Evolutionary conservation across 2,888 invertebrate species (phyloP).

Genomic region (Chrysodeixis includens): DNA sequence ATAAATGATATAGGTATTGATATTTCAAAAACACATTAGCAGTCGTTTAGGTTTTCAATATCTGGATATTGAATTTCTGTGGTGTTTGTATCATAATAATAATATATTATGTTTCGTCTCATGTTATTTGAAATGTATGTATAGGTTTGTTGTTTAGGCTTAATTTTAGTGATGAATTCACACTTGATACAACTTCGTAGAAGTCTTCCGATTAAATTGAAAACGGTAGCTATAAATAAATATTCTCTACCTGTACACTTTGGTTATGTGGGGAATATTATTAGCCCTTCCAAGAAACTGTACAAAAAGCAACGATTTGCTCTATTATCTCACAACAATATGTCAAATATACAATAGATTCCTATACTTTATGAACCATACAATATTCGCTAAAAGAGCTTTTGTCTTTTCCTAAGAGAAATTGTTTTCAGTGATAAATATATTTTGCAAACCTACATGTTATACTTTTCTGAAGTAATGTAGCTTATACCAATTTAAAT

Average conservation of each 20-base stretch:
- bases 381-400: neutral
- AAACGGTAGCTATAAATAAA: neutral
- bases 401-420: neutral
- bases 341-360: slow-evolving; percentile 2
- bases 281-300: neutral
- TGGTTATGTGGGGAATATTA: neutral
- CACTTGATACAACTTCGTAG: neutral
- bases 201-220: neutral
- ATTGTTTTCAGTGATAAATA: neutral
- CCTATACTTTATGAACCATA: slow-evolving; percentile 4
- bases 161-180: slow-evolving; percentile 9
- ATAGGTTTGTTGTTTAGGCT: slow-evolving; percentile 8
- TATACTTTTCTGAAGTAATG: neutral
- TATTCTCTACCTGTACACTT: neutral
- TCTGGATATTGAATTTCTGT: slow-evolving; percentile 47
- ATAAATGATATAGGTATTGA: slow-evolving; percentile 51
- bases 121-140: slow-evolving; percentile 32
- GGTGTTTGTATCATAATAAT: slow-evolving; percentile 30
- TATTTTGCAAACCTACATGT: no score
- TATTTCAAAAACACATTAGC: slow-evolving; percentile 52
- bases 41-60: slow-evolving; percentile 49
- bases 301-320: neutral
- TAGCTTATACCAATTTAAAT: neutral
- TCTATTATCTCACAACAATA: neutral
- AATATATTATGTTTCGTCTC: slow-evolving; percentile 21